phyloP scores from a whole-genome alignment of 2,113 vertebrate species.

The Aix galericulata region DNA sequence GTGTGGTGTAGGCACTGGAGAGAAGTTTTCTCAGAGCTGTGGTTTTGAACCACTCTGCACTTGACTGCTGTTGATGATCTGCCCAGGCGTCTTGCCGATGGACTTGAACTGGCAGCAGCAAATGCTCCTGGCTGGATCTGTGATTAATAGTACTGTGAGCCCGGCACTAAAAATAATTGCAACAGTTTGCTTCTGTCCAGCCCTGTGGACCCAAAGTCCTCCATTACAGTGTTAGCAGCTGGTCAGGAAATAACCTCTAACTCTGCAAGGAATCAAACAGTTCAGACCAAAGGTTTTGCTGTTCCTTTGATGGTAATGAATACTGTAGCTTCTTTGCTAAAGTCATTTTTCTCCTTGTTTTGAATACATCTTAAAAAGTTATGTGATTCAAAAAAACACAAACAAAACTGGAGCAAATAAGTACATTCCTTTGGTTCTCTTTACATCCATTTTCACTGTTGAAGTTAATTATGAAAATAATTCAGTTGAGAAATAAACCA shows the following conservation, averaged over 20 bases:
- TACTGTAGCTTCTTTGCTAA: neutral
- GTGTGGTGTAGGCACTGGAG: fast-evolving
- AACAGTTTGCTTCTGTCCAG: neutral
- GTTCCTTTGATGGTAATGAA: neutral
- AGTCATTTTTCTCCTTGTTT: neutral
- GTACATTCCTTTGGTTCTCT: neutral
- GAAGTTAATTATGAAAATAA: neutral
- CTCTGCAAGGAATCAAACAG: neutral
- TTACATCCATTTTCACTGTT: neutral
- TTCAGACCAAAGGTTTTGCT: neutral
- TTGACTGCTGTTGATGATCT: neutral
- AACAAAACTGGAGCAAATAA: neutral
- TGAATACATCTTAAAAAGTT: neutral
- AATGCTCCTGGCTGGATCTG: neutral
- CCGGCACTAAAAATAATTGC: fast-evolving
- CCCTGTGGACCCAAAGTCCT: neutral
- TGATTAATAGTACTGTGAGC: neutral
- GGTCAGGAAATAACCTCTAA: neutral
- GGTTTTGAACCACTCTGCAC: neutral
- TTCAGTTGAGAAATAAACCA: no score
- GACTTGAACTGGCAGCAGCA: neutral
- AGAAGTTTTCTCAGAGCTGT: neutral
- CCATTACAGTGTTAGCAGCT: neutral
- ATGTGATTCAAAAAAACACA: neutral
- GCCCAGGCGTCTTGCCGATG: neutral